A percentile compares a stretch with the other conserved stretches of the same genome.
phyloP scores from a whole-genome alignment of 2,113 vertebrate species.

The Gallinago paraguaiae region DNA sequence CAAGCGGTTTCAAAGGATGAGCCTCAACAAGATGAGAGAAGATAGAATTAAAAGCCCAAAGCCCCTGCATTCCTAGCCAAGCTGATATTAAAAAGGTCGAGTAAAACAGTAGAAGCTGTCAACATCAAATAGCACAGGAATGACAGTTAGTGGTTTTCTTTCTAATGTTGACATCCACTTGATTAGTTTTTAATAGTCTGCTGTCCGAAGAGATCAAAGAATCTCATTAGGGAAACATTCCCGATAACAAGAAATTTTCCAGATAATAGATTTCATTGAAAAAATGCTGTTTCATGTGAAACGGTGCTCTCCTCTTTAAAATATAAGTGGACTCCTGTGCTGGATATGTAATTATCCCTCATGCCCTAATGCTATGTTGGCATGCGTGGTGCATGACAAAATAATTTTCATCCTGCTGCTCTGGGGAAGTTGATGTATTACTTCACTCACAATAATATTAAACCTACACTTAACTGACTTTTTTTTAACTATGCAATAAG shows the following conservation, averaged over 20 bases:
- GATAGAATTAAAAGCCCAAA: background rate
- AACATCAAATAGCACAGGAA: background rate
- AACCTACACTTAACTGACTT: constrained; percentile 13
- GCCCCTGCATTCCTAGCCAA: background rate
- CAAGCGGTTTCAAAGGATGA: background rate
- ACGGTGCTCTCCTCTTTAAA: background rate
- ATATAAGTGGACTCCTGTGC: background rate
- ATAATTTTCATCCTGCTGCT: background rate
- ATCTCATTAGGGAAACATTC: constrained; percentile 3
- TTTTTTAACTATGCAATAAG: background rate
- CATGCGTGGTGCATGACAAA: background rate
- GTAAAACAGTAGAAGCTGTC: background rate
- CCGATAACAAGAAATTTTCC: background rate
- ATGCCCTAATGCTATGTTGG: background rate
- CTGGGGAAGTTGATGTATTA: background rate
- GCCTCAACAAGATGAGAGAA: background rate
- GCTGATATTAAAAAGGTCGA: background rate
- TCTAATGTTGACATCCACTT: background rate
- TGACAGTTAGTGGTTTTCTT: background rate
- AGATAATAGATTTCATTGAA: background rate
- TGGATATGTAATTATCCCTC: constrained; percentile 10
- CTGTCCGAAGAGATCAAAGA: constrained; percentile 42
- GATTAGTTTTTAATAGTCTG: constrained; percentile 23
- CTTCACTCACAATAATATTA: constrained; percentile 1
- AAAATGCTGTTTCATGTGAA: constrained; percentile 44